phyloP scores from a whole-genome alignment of 2,888 invertebrate species.

The Drosophila borealis region DNA sequence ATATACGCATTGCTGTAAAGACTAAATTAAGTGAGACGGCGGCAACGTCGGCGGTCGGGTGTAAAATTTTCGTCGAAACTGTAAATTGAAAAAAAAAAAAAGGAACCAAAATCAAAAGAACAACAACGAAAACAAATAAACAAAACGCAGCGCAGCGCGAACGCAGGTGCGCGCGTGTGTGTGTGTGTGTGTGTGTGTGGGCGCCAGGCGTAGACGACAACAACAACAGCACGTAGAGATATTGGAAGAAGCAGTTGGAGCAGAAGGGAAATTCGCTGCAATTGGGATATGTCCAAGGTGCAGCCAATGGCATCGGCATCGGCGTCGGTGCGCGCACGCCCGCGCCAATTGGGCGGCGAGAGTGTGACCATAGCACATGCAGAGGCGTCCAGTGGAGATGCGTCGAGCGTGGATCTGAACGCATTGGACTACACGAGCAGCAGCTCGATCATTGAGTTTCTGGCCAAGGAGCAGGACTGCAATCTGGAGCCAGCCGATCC shows the following conservation, averaged over 20 bases:
- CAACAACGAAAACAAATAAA: slow-evolving; percentile 37
- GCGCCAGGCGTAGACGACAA: slow-evolving; percentile 11
- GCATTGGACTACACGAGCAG: slow-evolving; percentile 79
- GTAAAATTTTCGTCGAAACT: slow-evolving; percentile 20
- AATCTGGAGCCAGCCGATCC: slow-evolving; percentile 86
- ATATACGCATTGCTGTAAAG: slow-evolving; percentile 8
- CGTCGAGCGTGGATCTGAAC: slow-evolving; percentile 18
- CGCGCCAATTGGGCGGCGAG: slow-evolving; percentile 40
- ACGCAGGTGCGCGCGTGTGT: background rate
- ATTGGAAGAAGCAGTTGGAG: background rate
- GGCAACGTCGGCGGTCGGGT: slow-evolving; percentile 10
- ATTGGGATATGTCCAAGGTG: slow-evolving; percentile 71
- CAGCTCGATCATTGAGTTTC: slow-evolving; percentile 84
- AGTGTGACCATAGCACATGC: slow-evolving; percentile 1
- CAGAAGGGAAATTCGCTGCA: background rate
- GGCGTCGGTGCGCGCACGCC: slow-evolving; percentile 38
- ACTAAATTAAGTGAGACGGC: slow-evolving; percentile 27
- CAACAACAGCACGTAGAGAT: background rate
- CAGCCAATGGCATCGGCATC: slow-evolving; percentile 36
- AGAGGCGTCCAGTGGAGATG: slow-evolving; percentile 6
- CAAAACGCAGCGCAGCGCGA: slow-evolving; percentile 25
- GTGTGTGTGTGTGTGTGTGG: background rate
- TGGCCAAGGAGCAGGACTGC: slow-evolving; percentile 84
- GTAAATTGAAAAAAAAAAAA: slow-evolving; percentile 2
- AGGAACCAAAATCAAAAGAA: slow-evolving; percentile 3